Evolutionary conservation across 92 coral and sea anemone genomes (phyloP), one percentile per base, ranked within the genome.

Genomic region (Zoanthus sansibaricus): DNA sequence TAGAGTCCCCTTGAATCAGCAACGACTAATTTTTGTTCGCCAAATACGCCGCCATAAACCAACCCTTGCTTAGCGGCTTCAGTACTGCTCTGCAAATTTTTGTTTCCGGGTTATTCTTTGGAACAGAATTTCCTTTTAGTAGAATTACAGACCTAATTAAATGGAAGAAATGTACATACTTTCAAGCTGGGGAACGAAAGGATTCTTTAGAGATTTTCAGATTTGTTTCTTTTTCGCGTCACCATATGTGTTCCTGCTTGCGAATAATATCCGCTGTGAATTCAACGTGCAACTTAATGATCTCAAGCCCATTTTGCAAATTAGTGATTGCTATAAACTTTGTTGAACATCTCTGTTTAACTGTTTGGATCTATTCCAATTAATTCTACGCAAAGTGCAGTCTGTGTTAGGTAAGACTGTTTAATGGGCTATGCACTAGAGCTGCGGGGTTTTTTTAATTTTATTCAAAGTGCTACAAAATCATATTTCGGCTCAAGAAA

Each of bases 111-210:
- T 16, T 18, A 62, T 67, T 17, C 25, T 66, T 18, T 55, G 20
- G n/a, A 30, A 47, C 82, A 44, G 20, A 46, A 71, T 64, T 66
- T 78, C 75, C 64, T 79, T 21, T 64, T 80, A 25, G 70, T 49
- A 17, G 54, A 64, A 49, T 67, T 46, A 66, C 31, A 62, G 42
- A 14, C 59, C 55, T 9, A 7, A 5, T 49, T 7, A 49, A 49
- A 71, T 15, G 67, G 10, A n/a, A 7, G 32, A 51, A 14, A 56
- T 80, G 85, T 80, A 80, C 66, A 80, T 80, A 80, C 20, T 46
- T 37, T 46, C 51, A 21, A 45, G 62, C 72, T 46, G 46, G 11
- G 49, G 45, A 20, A 69, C 84, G 2, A 80, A 66, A 67, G 11
- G 15, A 56, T 18, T 47, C 59, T 37, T 37, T 18, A 17, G 12